Evolutionary conservation across 2,113 vertebrate species (phyloP).

Genomic region (Dendrocopos noguchii): DNA sequence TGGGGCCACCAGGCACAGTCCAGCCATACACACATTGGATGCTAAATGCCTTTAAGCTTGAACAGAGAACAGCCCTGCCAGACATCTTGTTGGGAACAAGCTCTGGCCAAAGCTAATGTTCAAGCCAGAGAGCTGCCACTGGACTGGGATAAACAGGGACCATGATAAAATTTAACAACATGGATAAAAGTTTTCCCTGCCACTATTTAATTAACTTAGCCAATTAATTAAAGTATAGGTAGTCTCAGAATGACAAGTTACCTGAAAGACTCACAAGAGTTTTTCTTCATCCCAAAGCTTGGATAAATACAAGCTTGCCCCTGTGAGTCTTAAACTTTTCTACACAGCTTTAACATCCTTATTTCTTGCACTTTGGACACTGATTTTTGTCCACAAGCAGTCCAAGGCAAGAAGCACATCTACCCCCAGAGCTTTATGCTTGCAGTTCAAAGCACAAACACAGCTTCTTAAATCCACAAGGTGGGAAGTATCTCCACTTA

Average conservation of each 20-base stretch:
- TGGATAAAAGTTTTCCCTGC: not conserved
- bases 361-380: not conserved
- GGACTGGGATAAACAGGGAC: not conserved
- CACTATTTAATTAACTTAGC: not conserved
- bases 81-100: not conserved
- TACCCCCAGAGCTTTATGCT: not conserved
- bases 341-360: not conserved
- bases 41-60: not conserved
- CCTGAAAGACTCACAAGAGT: not conserved
- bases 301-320: not conserved
- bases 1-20: not conserved
- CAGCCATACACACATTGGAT: accelerated
- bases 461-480: not conserved
- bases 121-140: not conserved
- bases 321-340: not conserved
- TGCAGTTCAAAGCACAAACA: not conserved
- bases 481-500: not conserved
- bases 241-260: not conserved
- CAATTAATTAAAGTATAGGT: not conserved
- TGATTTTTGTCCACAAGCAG: not conserved
- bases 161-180: not conserved
- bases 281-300: not conserved
- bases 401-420: not conserved
- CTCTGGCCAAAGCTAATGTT: not conserved
- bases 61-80: not conserved